These are phyloP conservation scores for Tribolium madens DNA, from an alignment of 1,140 invertebrate species.

Conservation along the genomic window DNA sequence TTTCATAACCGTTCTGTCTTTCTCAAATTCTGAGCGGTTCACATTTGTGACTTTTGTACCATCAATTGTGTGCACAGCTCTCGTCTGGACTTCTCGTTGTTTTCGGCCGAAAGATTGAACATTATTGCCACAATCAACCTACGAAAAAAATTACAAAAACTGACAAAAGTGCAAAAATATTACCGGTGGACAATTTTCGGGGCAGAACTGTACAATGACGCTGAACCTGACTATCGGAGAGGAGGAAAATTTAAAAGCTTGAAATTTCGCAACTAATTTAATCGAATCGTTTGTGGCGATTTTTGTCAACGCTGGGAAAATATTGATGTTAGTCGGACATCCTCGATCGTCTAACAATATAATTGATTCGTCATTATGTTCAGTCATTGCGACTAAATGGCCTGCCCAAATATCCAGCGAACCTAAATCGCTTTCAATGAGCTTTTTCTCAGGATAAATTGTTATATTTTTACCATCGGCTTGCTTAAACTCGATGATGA, in stretches of 20 bases:
- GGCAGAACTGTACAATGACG: slow-evolving; percentile 68
- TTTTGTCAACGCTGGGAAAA: slow-evolving; percentile 66
- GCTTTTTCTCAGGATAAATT: neutral
- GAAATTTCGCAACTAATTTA: slow-evolving; percentile 64
- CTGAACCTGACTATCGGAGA: slow-evolving; percentile 67
- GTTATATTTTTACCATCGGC: slow-evolving; percentile 54
- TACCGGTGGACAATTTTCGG: slow-evolving; percentile 62
- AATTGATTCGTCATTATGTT: slow-evolving; percentile 67
- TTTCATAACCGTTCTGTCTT: slow-evolving; percentile 55
- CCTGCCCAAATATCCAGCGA: slow-evolving; percentile 68
- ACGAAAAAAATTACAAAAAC: slow-evolving; percentile 12
- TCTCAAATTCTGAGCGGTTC: slow-evolving; percentile 51
- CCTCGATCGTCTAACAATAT: slow-evolving; percentile 72
- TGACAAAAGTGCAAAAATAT: neutral
- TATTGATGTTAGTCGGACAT: slow-evolving; percentile 71
- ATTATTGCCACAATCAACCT: slow-evolving; percentile 54
- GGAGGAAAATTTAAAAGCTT: slow-evolving; percentile 69
- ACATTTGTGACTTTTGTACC: slow-evolving; percentile 53
- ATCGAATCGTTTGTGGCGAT: slow-evolving; percentile 59
- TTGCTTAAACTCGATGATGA: slow-evolving; percentile 62
- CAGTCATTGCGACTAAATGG: slow-evolving; percentile 69
- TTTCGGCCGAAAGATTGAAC: slow-evolving; percentile 44
- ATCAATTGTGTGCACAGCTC: slow-evolving; percentile 52
- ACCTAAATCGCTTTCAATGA: slow-evolving; percentile 47
- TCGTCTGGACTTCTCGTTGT: slow-evolving; percentile 45